phyloP scores from a whole-genome alignment of 2,113 vertebrate genomes.

The Cromileptes altivelis region DNA sequence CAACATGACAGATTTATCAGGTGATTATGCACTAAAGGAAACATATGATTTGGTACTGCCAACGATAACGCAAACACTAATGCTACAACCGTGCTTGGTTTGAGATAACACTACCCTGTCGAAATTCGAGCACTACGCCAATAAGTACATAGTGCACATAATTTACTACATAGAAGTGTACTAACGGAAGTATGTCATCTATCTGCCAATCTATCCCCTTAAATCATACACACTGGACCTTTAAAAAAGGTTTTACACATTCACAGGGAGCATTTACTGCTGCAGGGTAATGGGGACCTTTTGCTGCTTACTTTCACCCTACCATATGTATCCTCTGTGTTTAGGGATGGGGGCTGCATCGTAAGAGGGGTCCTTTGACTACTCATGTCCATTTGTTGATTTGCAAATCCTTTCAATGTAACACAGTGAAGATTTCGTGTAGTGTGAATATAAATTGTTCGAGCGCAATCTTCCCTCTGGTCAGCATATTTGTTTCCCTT shows the following conservation, averaged over 20 bases:
- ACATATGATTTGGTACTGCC: no score
- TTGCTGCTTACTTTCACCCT: background rate
- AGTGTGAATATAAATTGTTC: background rate
- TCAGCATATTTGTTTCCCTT: background rate
- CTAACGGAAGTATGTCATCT: no score
- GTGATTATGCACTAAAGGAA: no score
- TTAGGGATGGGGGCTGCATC: background rate
- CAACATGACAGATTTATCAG: no score
- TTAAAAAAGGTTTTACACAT: background rate
- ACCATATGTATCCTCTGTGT: background rate
- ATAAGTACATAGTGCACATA: no score
- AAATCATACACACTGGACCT: no score
- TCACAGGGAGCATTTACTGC: background rate
- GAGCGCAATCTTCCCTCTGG: background rate
- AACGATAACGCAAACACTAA: no score
- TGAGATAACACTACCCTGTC: no score
- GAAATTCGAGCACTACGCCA: no score
- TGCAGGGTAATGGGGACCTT: background rate
- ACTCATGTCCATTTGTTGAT: background rate
- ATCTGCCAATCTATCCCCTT: no score
- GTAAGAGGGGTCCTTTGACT: background rate
- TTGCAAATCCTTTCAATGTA: background rate
- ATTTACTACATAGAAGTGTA: no score
- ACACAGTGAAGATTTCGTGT: background rate
- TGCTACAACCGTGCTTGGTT: no score